phyloP scores from a whole-genome alignment of 2,797 vertebrate genomes.

The Urosaurus nigricauda region DNA sequence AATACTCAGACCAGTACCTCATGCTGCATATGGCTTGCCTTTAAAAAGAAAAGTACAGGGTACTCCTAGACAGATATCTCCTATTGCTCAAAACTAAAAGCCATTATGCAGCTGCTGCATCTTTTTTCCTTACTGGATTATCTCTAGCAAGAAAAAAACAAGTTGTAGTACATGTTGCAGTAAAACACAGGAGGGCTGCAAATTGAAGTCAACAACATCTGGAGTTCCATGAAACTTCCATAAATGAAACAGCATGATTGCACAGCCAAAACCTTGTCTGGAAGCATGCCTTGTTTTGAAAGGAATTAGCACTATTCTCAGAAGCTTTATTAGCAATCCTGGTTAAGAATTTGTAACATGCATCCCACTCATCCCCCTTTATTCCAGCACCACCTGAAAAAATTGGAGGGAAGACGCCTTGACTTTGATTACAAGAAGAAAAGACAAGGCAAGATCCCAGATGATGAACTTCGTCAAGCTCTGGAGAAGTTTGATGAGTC shows the following conservation, averaged over 20 bases:
- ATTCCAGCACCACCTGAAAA: constrained; percentile 96
- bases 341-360: neutral
- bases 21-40: neutral
- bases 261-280: too few relatives aligned
- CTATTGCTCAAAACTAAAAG: too few relatives aligned
- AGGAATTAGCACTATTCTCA: neutral
- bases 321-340: neutral
- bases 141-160: too few relatives aligned
- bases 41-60: neutral
- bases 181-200: too few relatives aligned
- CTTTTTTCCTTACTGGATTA: too few relatives aligned
- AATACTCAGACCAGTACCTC: too few relatives aligned
- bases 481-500: constrained; percentile 98
- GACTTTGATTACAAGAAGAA: constrained; percentile 99
- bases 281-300: neutral
- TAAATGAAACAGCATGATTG: too few relatives aligned
- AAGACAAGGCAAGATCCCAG: constrained; percentile 94
- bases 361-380: neutral
- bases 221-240: too few relatives aligned
- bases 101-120: too few relatives aligned
- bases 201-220: too few relatives aligned
- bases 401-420: constrained; percentile 93
- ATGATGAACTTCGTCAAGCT: constrained; percentile 95
- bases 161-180: too few relatives aligned
- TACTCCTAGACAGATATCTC: neutral